Conservation (phyloP, 1,140 invertebrate genomes). For the Pseudomyrmex sp. region DNA sequence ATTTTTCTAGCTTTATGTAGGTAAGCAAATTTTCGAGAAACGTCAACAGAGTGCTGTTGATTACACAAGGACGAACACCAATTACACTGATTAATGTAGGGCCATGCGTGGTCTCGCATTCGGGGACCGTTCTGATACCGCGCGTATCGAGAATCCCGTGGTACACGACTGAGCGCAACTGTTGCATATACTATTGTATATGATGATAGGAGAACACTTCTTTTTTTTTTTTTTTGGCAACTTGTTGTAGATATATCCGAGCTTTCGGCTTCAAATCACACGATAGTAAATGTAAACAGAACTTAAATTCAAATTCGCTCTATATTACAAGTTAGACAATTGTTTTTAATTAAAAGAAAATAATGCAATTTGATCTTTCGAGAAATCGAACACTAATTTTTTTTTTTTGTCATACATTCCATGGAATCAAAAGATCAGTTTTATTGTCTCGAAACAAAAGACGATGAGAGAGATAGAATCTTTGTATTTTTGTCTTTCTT, state of each 20-base stretch:
- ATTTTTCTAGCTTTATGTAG: slow-evolving; percentile 82
- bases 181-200: slow-evolving; percentile 85
- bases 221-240: slow-evolving; percentile 76
- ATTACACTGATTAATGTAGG: slow-evolving; percentile 85
- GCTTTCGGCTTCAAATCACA: slow-evolving; percentile 79
- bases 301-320: slow-evolving; percentile 21
- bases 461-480: slow-evolving; percentile 2
- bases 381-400: slow-evolving; percentile 48
- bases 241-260: slow-evolving; percentile 79
- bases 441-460: slow-evolving; percentile 21
- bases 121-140: slow-evolving; percentile 51
- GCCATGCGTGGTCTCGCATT: slow-evolving; percentile 75
- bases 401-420: slow-evolving; percentile 65
- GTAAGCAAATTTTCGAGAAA: slow-evolving; percentile 80
- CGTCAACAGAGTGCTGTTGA: slow-evolving; percentile 84
- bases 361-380: not conserved
- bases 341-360: no score
- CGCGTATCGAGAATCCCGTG: slow-evolving; percentile 73
- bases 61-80: slow-evolving; percentile 85
- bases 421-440: slow-evolving; percentile 36
- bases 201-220: slow-evolving; percentile 77
- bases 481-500: slow-evolving; percentile 3
- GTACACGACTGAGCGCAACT: slow-evolving; percentile 82
- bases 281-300: slow-evolving; percentile 58
- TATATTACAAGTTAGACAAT: not conserved